Percentiles rank a stretch among this genome's conserved stretches.
Evolutionary conservation across 1,140 invertebrate species (phyloP).

Genomic region (Linepithema humile): DNA sequence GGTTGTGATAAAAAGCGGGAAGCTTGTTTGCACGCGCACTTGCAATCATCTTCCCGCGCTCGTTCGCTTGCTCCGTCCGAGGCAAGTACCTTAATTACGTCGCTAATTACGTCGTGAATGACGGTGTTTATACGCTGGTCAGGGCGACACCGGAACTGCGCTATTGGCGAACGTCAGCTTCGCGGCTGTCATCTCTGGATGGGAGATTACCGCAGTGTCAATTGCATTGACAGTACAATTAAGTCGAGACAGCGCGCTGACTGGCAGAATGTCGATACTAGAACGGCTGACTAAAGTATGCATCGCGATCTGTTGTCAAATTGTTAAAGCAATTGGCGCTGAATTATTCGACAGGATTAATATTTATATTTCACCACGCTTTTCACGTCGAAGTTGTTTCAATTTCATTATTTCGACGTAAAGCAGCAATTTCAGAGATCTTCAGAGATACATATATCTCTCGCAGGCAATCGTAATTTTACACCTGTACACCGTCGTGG

Average conservation of each 20-base stretch:
- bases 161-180: conserved; percentile 45
- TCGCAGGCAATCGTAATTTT: not conserved
- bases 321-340: not conserved
- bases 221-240: conserved; percentile 35
- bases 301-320: not conserved
- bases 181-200: conserved; percentile 14
- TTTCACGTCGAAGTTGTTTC: not conserved
- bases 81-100: conserved; percentile 36
- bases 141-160: not conserved
- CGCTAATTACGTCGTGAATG: conserved; percentile 42
- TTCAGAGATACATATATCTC: not conserved
- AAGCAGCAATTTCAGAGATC: not conserved
- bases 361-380: not conserved
- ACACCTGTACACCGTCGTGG: not conserved
- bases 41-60: not conserved
- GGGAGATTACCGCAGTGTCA: conserved; percentile 42
- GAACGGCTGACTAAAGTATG: not conserved
- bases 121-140: not conserved
- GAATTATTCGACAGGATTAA: not conserved
- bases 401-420: not conserved
- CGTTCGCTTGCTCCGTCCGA: not conserved
- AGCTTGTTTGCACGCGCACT: conserved; percentile 45
- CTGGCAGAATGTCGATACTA: conserved; percentile 19
- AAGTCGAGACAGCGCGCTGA: conserved; percentile 1
- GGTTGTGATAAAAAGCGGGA: conserved; percentile 1